Conservation (phyloP, 2,797 vertebrate species). For the Pagetopsis macropterus region DNA sequence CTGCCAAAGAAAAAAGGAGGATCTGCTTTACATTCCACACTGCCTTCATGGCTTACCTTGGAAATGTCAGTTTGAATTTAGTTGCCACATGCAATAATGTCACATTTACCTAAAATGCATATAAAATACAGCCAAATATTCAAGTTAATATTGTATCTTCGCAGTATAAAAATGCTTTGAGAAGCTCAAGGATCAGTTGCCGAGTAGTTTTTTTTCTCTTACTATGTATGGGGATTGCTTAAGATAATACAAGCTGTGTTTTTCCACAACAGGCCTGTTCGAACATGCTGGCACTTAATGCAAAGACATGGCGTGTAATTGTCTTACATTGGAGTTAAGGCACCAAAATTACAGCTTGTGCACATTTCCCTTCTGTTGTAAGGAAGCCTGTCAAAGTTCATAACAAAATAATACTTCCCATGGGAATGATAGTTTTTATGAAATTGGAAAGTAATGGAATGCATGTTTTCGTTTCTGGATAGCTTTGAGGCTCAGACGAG, state of each 20-base stretch:
- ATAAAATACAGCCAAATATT: not conserved
- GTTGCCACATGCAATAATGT: not conserved
- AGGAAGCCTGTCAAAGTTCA: not conserved
- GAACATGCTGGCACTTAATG: conserved; percentile 46
- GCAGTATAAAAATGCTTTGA: not conserved
- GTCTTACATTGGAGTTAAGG: not conserved
- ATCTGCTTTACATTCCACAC: conserved; percentile 8
- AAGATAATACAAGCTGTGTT: conserved; percentile 24
- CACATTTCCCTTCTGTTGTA: not conserved
- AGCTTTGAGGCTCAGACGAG: conserved; percentile 20
- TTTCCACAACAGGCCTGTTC: conserved; percentile 48
- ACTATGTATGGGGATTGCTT: conserved; percentile 14
- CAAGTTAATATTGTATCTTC: not conserved
- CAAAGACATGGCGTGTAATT: not conserved
- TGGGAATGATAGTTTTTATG: not conserved
- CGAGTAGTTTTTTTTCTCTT: not conserved
- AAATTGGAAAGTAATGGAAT: not conserved
- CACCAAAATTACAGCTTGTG: not conserved
- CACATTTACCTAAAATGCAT: not conserved
- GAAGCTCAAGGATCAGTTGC: not conserved
- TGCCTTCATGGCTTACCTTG: not conserved
- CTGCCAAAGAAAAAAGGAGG: conserved; percentile 18
- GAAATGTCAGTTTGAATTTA: conserved; percentile 3
- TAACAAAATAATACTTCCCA: not conserved
- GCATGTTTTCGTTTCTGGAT: not conserved